Base-by-base conservation (phyloP, 2,113 vertebrate species). In the Macquaria ambigua region DNA sequence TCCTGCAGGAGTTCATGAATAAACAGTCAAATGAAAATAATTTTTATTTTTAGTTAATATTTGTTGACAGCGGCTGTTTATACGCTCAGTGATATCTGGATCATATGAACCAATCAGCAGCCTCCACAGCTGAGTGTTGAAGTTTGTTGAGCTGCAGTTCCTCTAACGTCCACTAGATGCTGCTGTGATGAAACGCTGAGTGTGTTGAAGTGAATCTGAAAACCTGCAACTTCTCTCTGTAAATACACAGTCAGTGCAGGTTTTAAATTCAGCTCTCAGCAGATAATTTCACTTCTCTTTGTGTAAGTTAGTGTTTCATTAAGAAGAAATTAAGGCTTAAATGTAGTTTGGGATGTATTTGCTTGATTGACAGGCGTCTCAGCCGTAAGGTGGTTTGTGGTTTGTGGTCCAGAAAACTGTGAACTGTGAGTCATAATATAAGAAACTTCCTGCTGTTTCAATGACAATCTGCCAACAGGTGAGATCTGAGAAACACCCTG, bases 401-500 rank as follows among this genome's bases (percentile, higher is more conserved):
- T 7, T 52, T n/a, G 5, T 16, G 43, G 34, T 21, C 18, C 20
- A 53, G 28, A 31, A 31, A 28, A 28, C 18, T 64, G 20, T 6
- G 56, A 31, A 25, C 6, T 34, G 23, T 3, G 5, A 18, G 43
- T 52, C 0, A 1, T 28, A 25, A 62, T 0, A 16, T 28, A 3
- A 41, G 9, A 48, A 37, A 61, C 50, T 56, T 62, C 67, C 61
- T 73, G 50, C 52, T 67, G 87, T 73, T 89, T 61, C 20, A 62
- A 11, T 87, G 85, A 82, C 16, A 8, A 31, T 39, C 85, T 72
- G 74, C 67, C 21, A 1, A 25, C 53, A 12, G 46, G 78, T 10
- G 10, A 62, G 71, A 73, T 86, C 16, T 74, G 84, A 86, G 64
- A 48, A 89, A 63, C 66, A 43, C 1, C n/a, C 18, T 28, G 63